phyloP scores from a whole-genome alignment of 2,888 invertebrate species.

The Acleris literana region DNA sequence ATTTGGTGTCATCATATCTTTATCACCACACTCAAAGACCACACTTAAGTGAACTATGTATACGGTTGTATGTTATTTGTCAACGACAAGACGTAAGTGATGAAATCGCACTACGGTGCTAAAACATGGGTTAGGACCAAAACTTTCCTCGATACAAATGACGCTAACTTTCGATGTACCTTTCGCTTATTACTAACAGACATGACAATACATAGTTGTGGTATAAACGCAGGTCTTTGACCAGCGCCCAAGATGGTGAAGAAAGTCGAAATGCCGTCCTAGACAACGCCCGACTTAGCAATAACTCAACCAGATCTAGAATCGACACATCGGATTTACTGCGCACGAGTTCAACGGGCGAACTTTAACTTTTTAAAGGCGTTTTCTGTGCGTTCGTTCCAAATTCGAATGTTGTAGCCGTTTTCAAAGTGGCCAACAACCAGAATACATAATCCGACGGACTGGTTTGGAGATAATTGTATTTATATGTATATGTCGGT shows the following conservation, averaged over 20 bases:
- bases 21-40: no score
- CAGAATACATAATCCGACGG: no score
- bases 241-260: slow-evolving; percentile 69
- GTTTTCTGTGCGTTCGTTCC: no score
- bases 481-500: no score
- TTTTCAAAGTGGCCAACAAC: no score
- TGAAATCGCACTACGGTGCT: slow-evolving; percentile 41
- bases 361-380: slow-evolving; percentile 21
- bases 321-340: slow-evolving; percentile 60
- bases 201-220: slow-evolving; percentile 29
- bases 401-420: no score
- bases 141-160: slow-evolving; percentile 42
- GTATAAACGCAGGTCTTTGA: slow-evolving; percentile 50
- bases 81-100: slow-evolving; percentile 16
- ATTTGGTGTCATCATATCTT: no score
- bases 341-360: slow-evolving; percentile 45
- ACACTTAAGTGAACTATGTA: no score
- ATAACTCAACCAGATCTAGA: slow-evolving; percentile 68
- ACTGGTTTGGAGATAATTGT: no score
- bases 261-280: slow-evolving; percentile 64
- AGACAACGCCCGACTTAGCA: slow-evolving; percentile 50
- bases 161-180: slow-evolving; percentile 40
- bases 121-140: slow-evolving; percentile 38
- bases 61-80: background rate
- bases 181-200: slow-evolving; percentile 41